These are phyloP conservation scores for Parasteatoda tepidariorum DNA, from an alignment of 1,140 invertebrate genomes.

Conservation along the genomic window DNA sequence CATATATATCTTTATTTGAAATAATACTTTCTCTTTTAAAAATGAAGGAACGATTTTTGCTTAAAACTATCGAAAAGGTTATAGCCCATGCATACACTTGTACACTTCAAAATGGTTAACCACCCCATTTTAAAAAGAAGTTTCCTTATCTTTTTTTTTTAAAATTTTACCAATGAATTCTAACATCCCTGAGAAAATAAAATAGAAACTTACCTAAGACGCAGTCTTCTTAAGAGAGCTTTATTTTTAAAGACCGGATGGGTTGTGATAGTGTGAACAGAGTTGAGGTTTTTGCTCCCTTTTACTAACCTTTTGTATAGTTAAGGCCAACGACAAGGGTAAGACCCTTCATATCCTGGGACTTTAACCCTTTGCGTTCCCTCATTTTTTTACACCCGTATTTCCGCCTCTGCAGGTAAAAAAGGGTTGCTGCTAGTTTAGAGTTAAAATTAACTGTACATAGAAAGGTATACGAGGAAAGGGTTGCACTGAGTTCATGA, in stretches of 20 bases:
- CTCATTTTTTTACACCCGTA: constrained; percentile 32
- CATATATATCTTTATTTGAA: no score
- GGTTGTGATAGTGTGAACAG: not conserved
- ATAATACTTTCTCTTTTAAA: no score
- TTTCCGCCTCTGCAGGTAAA: constrained; percentile 58
- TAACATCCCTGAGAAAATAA: not conserved
- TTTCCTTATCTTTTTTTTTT: not conserved
- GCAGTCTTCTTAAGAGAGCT: not conserved
- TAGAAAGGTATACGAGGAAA: constrained; percentile 38
- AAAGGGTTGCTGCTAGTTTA: constrained; percentile 19
- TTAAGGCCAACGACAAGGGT: constrained; percentile 27
- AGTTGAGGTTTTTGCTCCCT: constrained; percentile 34
- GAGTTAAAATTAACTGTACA: constrained; percentile 16
- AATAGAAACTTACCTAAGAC: not conserved
- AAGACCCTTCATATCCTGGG: constrained; percentile 13
- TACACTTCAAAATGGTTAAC: not conserved
- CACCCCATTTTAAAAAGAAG: not conserved
- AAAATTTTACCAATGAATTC: not conserved
- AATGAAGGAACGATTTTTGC: no score
- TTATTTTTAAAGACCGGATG: not conserved
- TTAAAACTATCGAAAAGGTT: not conserved
- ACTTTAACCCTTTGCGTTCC: constrained; percentile 51
- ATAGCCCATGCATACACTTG: not conserved
- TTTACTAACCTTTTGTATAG: constrained; percentile 6
- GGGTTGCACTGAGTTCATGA: constrained; percentile 29